Base-by-base conservation (phyloP, 2,797 vertebrate genomes). In the Eidolon dupreanum region DNA sequence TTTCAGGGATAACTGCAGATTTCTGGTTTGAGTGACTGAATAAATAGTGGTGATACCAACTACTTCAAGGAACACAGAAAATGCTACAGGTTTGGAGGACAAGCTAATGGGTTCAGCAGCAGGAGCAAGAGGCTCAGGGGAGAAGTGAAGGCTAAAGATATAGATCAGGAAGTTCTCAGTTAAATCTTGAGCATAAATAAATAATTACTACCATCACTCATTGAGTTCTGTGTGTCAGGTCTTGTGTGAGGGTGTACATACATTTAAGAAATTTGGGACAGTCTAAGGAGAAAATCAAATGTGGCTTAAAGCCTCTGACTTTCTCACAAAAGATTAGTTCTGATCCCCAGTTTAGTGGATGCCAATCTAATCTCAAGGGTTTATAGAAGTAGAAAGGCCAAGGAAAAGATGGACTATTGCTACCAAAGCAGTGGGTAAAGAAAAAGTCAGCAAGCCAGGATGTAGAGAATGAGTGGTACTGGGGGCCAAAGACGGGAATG, bases 321-420 rank as follows among this genome's bases (percentile, higher is more conserved):
- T 81, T 96, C 77, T 89, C 8, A 16, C 9, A 51, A 73, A 43
- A 92, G 41, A 89, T 71, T 65, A 61, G 81, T 83, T 83, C 51
- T 87, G 59, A 70, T 36, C 9, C 19, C n/a, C 63, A 38, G 20
- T 81, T 90, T 33, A 79, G 59, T 49, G 57, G n/a, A 70, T 74
- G 51, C 51, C 79, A 93, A 75, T 36, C 81, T 46, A 55, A 88
- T 68, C 41, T 74, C 51, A 82, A 90, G 31, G 24, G 19, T 74
- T 71, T 79, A 70, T 5, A 26, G 73, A 38, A 86, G 33, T 2
- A 53, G 19, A 33, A 90, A 86, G 66, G 74, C 17, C 33, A 26
- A 20, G 28, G 26, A 46, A 38, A 77, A 81, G 61, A 77, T 28
- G 28, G 46, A 57, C 36, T 20, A 71, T 4, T 78, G 26, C 55